Percentiles rank a stretch among this genome's conserved stretches.
Conservation (phyloP, 1,140 invertebrate species). For the Micrasema minimum region DNA sequence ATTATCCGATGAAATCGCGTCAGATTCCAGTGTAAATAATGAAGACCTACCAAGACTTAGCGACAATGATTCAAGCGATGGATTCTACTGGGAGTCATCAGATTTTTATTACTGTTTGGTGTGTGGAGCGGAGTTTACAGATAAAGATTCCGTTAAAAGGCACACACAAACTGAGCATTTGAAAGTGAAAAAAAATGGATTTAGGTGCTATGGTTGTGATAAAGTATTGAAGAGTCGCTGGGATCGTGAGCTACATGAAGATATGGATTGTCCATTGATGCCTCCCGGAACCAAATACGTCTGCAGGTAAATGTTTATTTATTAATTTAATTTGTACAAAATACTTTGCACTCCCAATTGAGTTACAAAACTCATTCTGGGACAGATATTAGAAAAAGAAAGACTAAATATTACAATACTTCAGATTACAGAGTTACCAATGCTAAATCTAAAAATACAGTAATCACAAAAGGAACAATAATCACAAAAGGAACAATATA, state of each 20-base stretch:
- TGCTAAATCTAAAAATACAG: too few species aligned
- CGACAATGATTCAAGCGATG: not conserved
- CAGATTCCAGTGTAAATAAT: not conserved
- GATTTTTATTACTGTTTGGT: slow-evolving; percentile 15
- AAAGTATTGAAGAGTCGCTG: not conserved
- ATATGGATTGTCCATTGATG: slow-evolving; percentile 20
- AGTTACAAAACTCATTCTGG: too few species aligned
- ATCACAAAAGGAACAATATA: too few species aligned
- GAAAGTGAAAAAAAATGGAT: not conserved
- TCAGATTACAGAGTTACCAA: too few species aligned
- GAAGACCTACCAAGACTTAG: not conserved
- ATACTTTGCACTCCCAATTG: too few species aligned
- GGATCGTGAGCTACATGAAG: slow-evolving; percentile 19
- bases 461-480: too few species aligned
- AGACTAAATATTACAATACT: too few species aligned
- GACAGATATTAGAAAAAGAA: too few species aligned
- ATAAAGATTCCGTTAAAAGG: not conserved
- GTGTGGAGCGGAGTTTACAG: slow-evolving; percentile 9
- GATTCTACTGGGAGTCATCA: not conserved
- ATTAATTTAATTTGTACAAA: too few species aligned
- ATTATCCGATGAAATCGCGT: not conserved
- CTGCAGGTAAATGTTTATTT: slow-evolving; percentile 19
- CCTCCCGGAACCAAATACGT: slow-evolving; percentile 13
- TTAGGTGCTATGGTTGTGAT: slow-evolving; percentile 18
- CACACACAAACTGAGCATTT: slow-evolving; percentile 8